Evolutionary conservation across 1,140 invertebrate species (phyloP).

Genomic region (Zaprionus capensis): DNA sequence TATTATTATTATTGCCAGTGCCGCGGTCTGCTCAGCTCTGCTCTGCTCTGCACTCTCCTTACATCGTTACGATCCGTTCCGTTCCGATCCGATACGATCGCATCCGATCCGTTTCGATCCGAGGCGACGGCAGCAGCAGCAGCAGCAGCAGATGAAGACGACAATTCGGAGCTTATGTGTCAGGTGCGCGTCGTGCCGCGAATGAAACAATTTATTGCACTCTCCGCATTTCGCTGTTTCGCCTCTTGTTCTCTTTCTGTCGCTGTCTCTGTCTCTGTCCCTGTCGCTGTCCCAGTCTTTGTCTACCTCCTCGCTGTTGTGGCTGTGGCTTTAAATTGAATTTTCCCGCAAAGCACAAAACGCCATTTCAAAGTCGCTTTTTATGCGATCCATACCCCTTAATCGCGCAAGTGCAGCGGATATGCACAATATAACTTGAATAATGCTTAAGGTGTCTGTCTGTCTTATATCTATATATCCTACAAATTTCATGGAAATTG

Average conservation of each 20-base stretch:
- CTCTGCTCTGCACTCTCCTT: conserved; percentile 1
- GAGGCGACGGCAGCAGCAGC: conserved; percentile 8
- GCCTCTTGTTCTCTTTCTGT: conserved; percentile 5
- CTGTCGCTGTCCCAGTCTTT: conserved; percentile 16
- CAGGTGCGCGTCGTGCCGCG: conserved; percentile 73
- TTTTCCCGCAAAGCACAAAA: conserved; percentile 53
- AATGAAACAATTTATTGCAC: conserved; percentile 79
- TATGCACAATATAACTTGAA: background rate
- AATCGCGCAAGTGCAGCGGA: background rate
- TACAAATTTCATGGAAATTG: background rate
- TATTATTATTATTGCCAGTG: conserved; percentile 26
- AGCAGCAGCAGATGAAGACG: conserved; percentile 62
- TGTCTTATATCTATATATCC: background rate
- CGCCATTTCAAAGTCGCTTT: conserved; percentile 42
- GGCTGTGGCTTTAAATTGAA: conserved; percentile 69
- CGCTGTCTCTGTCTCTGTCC: conserved; percentile 11
- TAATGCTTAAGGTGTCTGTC: background rate
- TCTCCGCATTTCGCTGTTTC: conserved; percentile 49
- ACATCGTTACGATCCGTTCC: conserved; percentile 10
- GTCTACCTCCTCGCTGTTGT: conserved; percentile 44
- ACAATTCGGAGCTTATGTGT: conserved; percentile 77
- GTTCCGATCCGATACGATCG: conserved; percentile 20
- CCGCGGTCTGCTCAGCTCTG: background rate
- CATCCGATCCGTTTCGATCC: conserved; percentile 16
- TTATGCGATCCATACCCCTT: background rate